Percentiles rank a stretch among this genome's conserved stretches.
Evolutionary conservation across 2,888 invertebrate genomes (phyloP).

Genomic region (Strigamia transsilvanica): DNA sequence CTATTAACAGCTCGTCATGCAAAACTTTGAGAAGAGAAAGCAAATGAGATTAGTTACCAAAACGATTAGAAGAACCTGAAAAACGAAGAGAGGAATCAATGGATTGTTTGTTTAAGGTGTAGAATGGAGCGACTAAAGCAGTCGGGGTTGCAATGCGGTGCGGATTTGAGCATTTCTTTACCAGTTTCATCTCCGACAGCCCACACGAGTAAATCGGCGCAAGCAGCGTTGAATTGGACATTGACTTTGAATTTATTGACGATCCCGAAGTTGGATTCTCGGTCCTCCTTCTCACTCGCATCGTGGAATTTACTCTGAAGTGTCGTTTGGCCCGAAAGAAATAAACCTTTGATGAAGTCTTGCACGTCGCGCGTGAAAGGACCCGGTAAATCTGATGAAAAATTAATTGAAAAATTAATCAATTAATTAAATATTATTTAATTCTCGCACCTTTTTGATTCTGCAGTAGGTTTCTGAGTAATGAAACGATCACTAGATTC

Average conservation of each 20-base stretch:
- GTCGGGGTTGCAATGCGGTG: neutral
- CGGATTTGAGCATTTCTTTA: constrained; percentile 63
- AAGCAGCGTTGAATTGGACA: constrained; percentile 96
- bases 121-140: neutral
- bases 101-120: neutral
- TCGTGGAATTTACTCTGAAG: constrained; percentile 79
- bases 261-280: constrained; percentile 79
- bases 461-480: constrained; percentile 88
- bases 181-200: constrained; percentile 96
- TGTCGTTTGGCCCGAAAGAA: constrained; percentile 91
- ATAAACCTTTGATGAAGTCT: constrained; percentile 87
- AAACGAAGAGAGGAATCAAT: neutral
- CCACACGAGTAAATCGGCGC: constrained; percentile 97
- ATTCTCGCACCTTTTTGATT: constrained; percentile 74
- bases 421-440: constrained; percentile 40
- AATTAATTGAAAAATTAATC: no score
- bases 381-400: constrained; percentile 75
- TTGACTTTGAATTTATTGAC: constrained; percentile 93
- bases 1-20: neutral
- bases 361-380: constrained; percentile 93
- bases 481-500: constrained; percentile 89
- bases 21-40: neutral
- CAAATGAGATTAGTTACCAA: constrained; percentile 24
- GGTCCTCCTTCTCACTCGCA: constrained; percentile 81
- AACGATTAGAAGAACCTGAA: constrained; percentile 34